Evolutionary conservation across 2,888 invertebrate species (phyloP).

Genomic region (Ditula angustiorana): DNA sequence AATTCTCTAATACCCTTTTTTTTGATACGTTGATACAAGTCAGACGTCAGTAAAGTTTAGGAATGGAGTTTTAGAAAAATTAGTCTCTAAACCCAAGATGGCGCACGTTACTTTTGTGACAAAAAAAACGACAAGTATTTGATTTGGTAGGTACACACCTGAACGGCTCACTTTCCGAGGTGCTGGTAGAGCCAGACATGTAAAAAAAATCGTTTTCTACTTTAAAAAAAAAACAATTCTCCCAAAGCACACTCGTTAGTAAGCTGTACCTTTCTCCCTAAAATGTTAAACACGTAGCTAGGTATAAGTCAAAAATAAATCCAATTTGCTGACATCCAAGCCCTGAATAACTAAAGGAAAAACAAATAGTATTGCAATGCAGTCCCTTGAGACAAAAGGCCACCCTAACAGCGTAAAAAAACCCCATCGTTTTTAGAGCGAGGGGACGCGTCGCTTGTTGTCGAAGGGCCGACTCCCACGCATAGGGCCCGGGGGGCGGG

Average conservation of each 20-base stretch:
- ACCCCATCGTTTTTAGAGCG: not conserved
- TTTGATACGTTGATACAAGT: too few relatives aligned
- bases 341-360: not conserved
- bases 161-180: conserved; percentile 1
- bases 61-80: not conserved
- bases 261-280: not conserved
- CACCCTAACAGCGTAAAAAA: not conserved
- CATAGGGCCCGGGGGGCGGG: conserved; percentile 8
- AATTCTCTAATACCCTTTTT: too few relatives aligned
- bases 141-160: not conserved
- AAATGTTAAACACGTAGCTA: not conserved
- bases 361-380: not conserved
- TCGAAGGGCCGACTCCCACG: conserved; percentile 12
- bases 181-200: conserved; percentile 1
- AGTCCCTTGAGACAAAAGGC: not conserved
- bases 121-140: too few relatives aligned
- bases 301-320: too few relatives aligned
- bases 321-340: not conserved
- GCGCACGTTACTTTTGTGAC: too few relatives aligned
- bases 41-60: too few relatives aligned
- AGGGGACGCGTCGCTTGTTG: not conserved
- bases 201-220: not conserved
- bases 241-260: not conserved
- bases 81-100: too few relatives aligned
- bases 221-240: not conserved